A percentile compares a stretch with the other conserved stretches of the same genome.
These are phyloP conservation scores for Neostethus bicornis DNA, from an alignment of 2,797 vertebrate species.

Conservation along the genomic window DNA sequence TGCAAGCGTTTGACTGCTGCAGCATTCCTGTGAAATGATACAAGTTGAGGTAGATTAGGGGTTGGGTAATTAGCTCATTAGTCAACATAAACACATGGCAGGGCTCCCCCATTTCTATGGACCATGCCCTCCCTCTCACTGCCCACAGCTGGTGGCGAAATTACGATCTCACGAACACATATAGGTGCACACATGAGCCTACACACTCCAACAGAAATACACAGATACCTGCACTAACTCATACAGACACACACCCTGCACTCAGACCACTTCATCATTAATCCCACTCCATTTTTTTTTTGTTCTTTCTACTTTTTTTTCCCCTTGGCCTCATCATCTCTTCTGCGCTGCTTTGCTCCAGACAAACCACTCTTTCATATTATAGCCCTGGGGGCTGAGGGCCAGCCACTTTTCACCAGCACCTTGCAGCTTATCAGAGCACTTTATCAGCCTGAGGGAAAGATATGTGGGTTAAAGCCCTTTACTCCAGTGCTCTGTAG, in stretches of 20 bases:
- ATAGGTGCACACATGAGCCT: conserved; percentile 10
- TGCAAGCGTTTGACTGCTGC: conserved; percentile 77
- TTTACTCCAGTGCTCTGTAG: conserved; percentile 75
- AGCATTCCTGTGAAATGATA: conserved; percentile 87
- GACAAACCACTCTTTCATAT: conserved; percentile 88
- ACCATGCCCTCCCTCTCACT: conserved; percentile 32
- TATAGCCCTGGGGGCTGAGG: conserved; percentile 79
- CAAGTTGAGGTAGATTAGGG: conserved; percentile 83
- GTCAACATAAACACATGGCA: conserved; percentile 83
- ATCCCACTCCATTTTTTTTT: conserved; percentile 53
- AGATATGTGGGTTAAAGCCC: conserved; percentile 91
- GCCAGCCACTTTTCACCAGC: conserved; percentile 82
- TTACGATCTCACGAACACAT: conserved; percentile 42
- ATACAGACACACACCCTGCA: conserved; percentile 40
- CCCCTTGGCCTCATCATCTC: conserved; percentile 52
- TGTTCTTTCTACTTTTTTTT: conserved; percentile 32
- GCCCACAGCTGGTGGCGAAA: conserved; percentile 75
- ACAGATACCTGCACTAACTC: conserved; percentile 33
- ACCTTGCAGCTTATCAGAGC: conserved; percentile 91
- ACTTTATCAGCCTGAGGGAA: conserved; percentile 92
- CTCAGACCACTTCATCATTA: conserved; percentile 62
- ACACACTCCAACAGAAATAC: conserved; percentile 4
- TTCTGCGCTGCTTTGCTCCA: conserved; percentile 61
- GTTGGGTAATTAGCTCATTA: conserved; percentile 84
- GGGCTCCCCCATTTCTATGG: conserved; percentile 57